Evolutionary conservation across 2,113 vertebrate species (phyloP).

Genomic region (Peromyscus leucopus): DNA sequence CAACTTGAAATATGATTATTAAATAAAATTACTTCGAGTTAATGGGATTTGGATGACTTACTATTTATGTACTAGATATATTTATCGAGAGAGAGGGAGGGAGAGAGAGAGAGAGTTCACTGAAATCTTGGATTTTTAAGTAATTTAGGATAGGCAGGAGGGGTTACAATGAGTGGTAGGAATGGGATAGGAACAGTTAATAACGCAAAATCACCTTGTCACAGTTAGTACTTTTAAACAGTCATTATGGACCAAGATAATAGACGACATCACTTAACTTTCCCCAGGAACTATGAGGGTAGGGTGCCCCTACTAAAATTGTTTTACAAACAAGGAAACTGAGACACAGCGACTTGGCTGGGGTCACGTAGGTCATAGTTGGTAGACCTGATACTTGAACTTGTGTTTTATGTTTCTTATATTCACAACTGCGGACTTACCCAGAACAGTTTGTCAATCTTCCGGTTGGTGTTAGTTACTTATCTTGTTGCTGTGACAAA

Average conservation of each 20-base stretch:
- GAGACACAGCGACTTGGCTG: conserved; percentile 35
- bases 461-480: background rate
- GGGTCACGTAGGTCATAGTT: conserved; percentile 29
- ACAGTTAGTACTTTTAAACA: conserved; percentile 35
- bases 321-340: conserved; percentile 63
- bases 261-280: conserved; percentile 52
- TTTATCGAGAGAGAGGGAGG: conserved; percentile 51
- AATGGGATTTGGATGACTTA: conserved; percentile 81
- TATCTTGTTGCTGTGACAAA: background rate
- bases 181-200: conserved; percentile 14
- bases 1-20: conserved; percentile 81
- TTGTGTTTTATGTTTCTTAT: background rate
- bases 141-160: conserved; percentile 42
- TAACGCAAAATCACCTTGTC: conserved; percentile 39
- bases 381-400: conserved; percentile 53
- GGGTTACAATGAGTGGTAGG: conserved; percentile 8
- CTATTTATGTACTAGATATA: conserved; percentile 73
- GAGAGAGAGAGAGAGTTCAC: conserved; percentile 6
- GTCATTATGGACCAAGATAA: conserved; percentile 12
- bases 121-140: conserved; percentile 55
- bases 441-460: background rate
- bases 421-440: background rate
- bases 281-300: background rate
- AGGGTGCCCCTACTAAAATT: conserved; percentile 36
- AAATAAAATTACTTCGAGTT: conserved; percentile 80